Evolutionary conservation across 2,888 invertebrate genomes (phyloP), one percentile per base, ranked within the genome.

Genomic region (Cantharis nigra): DNA sequence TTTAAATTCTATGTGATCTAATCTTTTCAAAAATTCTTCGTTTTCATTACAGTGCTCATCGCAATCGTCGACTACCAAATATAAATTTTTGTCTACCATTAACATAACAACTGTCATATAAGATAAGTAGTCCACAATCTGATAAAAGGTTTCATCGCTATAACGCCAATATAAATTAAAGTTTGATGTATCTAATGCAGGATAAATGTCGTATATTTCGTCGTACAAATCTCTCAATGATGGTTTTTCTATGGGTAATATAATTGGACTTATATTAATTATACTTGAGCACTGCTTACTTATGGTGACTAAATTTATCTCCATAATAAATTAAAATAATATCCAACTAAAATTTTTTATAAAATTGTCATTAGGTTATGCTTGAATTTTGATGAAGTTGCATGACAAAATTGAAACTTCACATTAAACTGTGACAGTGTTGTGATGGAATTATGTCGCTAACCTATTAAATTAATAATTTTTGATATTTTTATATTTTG

Each of bases 111-210:
- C 83, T 7, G 82, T 79, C 23, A 75, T 64, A 62, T 83, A 83
- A 3, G 84, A 81, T 71, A 84, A 74, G 77, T 83, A 83, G 69
- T 85, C 84, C 13, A 14, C 72, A 33, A 86, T 83, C 72, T 81
- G 70, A n/a, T 82, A 78, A 77, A 82, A 85, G 23, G 63, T 16
- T 49, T 80, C 78, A 20, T 78, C 69, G 1, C 81, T 79, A 71
- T 83, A 84, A 63, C 80, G 82, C 86, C 86, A 86, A 75, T 83
- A 85, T 30, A 85, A 63, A 30, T 76, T 74, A 63, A 78, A 83
- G 13, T 80, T 77, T 3, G 72, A 71, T 16, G 49, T 64, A 69
- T 76, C 72, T 23, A 84, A 72, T 7, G 78, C 71, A 2, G 84
- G 84, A 70, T 81, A 81, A 16, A 81, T 26, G n/a, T 82, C 78